Conservation (phyloP, 2,113 vertebrate species). For the Cheirogaleus medius region DNA sequence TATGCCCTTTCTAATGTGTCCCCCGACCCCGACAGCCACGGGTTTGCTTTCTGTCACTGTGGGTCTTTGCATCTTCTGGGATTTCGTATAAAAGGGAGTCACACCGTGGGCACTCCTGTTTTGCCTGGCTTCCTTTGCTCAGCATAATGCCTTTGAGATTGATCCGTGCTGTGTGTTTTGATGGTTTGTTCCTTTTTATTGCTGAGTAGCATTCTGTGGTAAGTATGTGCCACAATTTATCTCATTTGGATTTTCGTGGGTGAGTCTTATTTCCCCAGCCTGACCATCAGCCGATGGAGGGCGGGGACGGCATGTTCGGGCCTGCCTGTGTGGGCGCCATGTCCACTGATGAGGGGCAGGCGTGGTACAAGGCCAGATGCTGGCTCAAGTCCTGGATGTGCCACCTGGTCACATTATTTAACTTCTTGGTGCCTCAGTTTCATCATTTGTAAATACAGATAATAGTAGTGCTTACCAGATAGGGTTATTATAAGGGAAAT, state of each 20-base stretch:
- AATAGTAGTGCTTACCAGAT: neutral
- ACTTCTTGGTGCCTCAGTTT: neutral
- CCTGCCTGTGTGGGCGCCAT: accelerated
- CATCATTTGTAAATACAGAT: neutral
- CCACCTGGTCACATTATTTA: neutral
- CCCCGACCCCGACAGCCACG: neutral
- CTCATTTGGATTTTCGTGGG: neutral
- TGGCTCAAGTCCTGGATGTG: neutral
- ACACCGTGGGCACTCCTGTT: neutral
- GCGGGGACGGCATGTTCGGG: neutral
- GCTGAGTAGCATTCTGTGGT: neutral
- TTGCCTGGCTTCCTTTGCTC: neutral
- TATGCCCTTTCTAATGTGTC: neutral
- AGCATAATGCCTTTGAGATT: neutral
- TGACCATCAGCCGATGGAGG: accelerated
- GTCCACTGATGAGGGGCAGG: accelerated
- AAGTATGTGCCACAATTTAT: neutral
- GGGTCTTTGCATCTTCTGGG: neutral
- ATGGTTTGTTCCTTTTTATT: neutral
- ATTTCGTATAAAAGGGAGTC: neutral
- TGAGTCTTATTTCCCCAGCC: neutral
- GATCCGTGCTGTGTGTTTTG: neutral
- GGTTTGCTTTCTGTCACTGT: neutral
- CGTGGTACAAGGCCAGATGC: neutral
- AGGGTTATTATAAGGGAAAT: neutral